Percentiles rank a stretch among this genome's conserved stretches.
phyloP scores from a whole-genome alignment of 1,140 invertebrate species.

The Papilio polyxenes region DNA sequence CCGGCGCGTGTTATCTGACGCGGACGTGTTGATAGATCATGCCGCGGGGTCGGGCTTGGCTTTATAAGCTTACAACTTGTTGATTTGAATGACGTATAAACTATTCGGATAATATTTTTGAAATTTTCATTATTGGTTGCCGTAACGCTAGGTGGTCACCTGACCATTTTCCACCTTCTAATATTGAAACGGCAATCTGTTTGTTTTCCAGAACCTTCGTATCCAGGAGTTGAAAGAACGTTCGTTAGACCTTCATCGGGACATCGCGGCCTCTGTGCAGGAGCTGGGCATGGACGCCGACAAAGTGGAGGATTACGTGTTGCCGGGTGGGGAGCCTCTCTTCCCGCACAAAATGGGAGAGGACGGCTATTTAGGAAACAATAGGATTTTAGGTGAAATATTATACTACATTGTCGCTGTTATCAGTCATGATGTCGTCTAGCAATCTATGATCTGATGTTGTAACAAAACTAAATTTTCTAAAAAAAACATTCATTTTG shows the following conservation, averaged over 20 bases:
- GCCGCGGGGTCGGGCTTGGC: too few relatives aligned
- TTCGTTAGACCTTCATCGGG: conserved; percentile 86
- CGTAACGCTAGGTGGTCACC: too few relatives aligned
- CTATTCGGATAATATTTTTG: too few relatives aligned
- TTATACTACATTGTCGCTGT: neutral
- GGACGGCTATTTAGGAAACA: conserved; percentile 82
- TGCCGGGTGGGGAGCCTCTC: conserved; percentile 82
- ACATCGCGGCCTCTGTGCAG: conserved; percentile 81
- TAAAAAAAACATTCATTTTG: too few relatives aligned
- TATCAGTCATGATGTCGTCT: neutral
- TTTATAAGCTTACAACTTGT: too few relatives aligned
- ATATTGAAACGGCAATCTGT: neutral
- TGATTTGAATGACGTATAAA: too few relatives aligned
- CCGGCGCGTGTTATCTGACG: too few relatives aligned
- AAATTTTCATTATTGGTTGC: too few relatives aligned
- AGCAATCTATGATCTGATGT: neutral
- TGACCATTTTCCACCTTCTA: too few relatives aligned
- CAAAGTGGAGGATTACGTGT: conserved; percentile 77
- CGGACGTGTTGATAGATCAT: too few relatives aligned
- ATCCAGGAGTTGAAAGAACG: conserved; percentile 88
- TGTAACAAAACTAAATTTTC: too few relatives aligned
- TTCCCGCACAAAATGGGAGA: conserved; percentile 81
- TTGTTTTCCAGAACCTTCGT: conserved; percentile 83
- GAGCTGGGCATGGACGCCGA: conserved; percentile 77
- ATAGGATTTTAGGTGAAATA: conserved; percentile 82